Evolutionary conservation across 2,113 vertebrate genomes (phyloP).

Genomic region (Gymnogyps californianus): DNA sequence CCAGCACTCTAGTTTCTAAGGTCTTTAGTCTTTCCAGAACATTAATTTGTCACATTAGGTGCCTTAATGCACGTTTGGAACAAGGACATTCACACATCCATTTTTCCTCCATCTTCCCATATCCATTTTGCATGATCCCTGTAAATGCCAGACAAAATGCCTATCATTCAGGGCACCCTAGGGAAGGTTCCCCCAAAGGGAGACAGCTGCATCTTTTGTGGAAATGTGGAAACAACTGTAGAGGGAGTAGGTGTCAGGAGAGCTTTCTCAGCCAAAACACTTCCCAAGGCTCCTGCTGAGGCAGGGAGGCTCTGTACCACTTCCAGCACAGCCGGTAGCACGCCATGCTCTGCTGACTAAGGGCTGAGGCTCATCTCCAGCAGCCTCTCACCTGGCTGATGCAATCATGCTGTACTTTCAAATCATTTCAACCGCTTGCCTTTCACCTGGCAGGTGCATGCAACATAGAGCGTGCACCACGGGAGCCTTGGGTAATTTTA

Average conservation of each 20-base stretch:
- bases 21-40: background rate
- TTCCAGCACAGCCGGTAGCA: background rate
- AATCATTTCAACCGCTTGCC: background rate
- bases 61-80: background rate
- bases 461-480: background rate
- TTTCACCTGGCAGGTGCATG: background rate
- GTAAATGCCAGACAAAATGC: background rate
- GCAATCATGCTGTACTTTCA: background rate
- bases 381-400: slow-evolving; percentile 36
- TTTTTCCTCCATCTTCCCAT: background rate
- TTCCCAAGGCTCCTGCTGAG: background rate
- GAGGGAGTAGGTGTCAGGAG: background rate
- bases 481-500: background rate
- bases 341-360: background rate
- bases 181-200: background rate
- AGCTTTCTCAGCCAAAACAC: background rate
- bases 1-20: background rate
- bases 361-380: background rate
- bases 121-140: background rate
- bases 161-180: background rate
- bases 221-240: background rate
- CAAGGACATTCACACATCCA: background rate
- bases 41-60: background rate
- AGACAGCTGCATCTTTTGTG: background rate
- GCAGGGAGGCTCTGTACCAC: background rate